phyloP scores from a whole-genome alignment of 2,888 invertebrate genomes.

The Listrodromus nycthemerus region DNA sequence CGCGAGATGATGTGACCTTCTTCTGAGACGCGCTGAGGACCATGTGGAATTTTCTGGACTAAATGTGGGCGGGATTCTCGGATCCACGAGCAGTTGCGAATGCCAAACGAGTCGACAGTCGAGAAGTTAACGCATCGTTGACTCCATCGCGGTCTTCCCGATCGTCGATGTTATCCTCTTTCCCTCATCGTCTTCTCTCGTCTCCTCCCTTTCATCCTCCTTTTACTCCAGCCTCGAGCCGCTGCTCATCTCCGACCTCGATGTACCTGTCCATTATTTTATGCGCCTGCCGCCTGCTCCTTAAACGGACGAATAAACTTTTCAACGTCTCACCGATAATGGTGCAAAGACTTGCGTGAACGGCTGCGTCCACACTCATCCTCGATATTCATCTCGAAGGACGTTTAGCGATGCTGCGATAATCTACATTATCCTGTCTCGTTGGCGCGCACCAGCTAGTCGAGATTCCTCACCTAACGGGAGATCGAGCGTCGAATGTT shows the following conservation, averaged over 20 bases:
- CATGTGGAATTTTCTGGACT: slow-evolving; percentile 62
- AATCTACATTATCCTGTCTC: slow-evolving; percentile 3
- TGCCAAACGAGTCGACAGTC: slow-evolving; percentile 50
- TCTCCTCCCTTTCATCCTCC: slow-evolving; percentile 36
- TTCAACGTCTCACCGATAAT: slow-evolving; percentile 22
- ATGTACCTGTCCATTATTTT: slow-evolving; percentile 65
- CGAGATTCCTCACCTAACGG: neutral
- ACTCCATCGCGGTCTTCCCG: slow-evolving; percentile 42
- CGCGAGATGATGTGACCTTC: slow-evolving; percentile 52
- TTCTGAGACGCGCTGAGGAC: slow-evolving; percentile 41
- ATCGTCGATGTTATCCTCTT: slow-evolving; percentile 41
- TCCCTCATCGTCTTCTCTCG: slow-evolving; percentile 36
- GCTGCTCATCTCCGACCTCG: slow-evolving; percentile 57
- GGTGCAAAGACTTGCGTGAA: neutral
- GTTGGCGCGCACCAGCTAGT: neutral
- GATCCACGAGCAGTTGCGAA: slow-evolving; percentile 37
- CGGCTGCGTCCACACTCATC: neutral
- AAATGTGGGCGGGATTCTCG: slow-evolving; percentile 58
- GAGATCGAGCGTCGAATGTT: neutral
- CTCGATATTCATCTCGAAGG: slow-evolving; percentile 8
- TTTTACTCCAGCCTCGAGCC: slow-evolving; percentile 39
- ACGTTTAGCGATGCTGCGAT: neutral
- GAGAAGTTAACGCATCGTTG: slow-evolving; percentile 63
- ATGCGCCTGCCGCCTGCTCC: slow-evolving; percentile 47
- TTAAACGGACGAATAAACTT: slow-evolving; percentile 51